Percentiles rank a stretch among this genome's conserved stretches.
Conservation (phyloP, 2,797 vertebrate genomes). For the Pitangus sulphuratus region DNA sequence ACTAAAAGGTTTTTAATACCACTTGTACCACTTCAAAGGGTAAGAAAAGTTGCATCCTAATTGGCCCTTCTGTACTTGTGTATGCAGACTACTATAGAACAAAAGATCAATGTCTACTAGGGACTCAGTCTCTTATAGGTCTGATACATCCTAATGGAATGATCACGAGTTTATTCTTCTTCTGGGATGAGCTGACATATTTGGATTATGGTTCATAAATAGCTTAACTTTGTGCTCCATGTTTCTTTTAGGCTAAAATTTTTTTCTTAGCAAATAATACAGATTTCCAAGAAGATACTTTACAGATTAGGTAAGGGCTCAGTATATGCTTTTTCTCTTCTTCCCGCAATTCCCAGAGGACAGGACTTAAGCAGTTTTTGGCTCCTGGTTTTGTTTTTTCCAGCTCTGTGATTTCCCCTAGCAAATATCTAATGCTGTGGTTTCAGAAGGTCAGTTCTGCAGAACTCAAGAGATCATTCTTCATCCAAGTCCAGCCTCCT, state of each 20-base stretch:
- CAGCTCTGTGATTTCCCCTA: background rate
- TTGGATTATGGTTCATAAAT: background rate
- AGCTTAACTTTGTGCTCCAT: background rate
- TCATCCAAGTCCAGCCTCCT: background rate
- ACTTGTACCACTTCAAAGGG: background rate
- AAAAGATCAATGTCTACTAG: background rate
- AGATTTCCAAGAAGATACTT: slow-evolving; percentile 13
- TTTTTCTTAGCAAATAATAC: background rate
- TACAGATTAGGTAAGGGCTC: background rate
- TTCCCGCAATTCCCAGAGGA: background rate
- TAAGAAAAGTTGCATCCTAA: background rate
- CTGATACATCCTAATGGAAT: background rate
- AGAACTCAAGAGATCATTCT: background rate
- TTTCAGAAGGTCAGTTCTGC: slow-evolving; percentile 21
- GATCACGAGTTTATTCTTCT: background rate
- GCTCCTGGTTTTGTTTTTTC: slow-evolving; percentile 34
- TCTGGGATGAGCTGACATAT: background rate
- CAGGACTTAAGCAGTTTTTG: background rate
- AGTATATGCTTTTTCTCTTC: background rate
- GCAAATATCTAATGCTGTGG: background rate
- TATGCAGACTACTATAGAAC: background rate
- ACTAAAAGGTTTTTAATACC: background rate
- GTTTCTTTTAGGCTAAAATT: background rate
- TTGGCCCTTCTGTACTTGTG: background rate
- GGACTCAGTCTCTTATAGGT: background rate